Evolutionary conservation across 2,113 vertebrate genomes (phyloP).

Genomic region (Rhinoptilus africanus): DNA sequence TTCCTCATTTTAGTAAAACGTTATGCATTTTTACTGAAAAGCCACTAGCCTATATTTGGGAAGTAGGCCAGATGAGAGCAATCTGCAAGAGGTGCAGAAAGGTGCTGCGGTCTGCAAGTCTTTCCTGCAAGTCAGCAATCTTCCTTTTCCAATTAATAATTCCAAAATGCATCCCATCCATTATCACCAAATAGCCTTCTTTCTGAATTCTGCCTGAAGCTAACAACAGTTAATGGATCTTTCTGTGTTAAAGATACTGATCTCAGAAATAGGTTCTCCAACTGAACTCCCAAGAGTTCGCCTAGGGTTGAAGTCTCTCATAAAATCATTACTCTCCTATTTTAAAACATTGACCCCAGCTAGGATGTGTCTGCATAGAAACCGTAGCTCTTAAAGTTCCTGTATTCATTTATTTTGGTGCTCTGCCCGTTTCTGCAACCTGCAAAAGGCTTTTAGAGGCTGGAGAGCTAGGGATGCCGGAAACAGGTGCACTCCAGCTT

Average conservation of each 20-base stretch:
- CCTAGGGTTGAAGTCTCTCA: not conserved
- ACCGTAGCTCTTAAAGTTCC: not conserved
- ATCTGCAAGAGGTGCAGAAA: conserved; percentile 53
- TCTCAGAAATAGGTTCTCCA: not conserved
- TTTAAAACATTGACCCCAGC: fast-evolving
- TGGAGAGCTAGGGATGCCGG: not conserved
- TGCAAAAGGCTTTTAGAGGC: not conserved
- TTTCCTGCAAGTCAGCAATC: conserved; percentile 66
- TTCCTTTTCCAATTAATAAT: conserved; percentile 67
- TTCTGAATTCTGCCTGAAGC: conserved; percentile 57
- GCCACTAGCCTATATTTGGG: conserved; percentile 9
- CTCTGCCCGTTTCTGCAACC: not conserved
- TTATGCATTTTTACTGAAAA: not conserved
- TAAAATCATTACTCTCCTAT: fast-evolving
- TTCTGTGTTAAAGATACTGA: not conserved
- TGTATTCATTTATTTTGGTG: fast-evolving
- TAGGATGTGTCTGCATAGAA: too few species aligned
- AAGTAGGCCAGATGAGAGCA: conserved; percentile 42
- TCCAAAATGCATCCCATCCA: conserved; percentile 49
- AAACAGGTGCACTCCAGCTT: not conserved
- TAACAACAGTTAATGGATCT: not conserved
- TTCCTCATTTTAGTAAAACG: not conserved
- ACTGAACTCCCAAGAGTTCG: fast-evolving
- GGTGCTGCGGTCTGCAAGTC: conserved; percentile 71
- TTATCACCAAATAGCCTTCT: conserved; percentile 39